phyloP scores from a whole-genome alignment of 2,888 invertebrate genomes.

The Lycocerus yunnanus region DNA sequence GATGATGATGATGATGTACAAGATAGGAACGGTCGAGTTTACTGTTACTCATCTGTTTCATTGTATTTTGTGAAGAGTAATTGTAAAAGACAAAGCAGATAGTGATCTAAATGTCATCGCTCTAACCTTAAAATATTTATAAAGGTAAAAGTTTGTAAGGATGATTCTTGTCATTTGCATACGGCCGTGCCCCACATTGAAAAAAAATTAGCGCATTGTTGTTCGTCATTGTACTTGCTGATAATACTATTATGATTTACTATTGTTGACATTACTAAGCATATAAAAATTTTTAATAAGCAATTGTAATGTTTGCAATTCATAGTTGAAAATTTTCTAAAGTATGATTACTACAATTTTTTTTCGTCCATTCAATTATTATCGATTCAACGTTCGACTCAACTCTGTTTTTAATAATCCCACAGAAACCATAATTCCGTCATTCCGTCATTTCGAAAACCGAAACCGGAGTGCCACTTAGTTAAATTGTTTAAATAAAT shows the following conservation, averaged over 20 bases:
- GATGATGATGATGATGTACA: constrained; percentile 5
- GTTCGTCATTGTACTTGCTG: neutral
- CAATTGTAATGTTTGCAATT: neutral
- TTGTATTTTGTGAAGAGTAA: constrained; percentile 19
- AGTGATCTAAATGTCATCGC: constrained; percentile 34
- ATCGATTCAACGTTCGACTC: neutral
- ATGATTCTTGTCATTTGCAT: constrained; percentile 33
- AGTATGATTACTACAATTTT: neutral
- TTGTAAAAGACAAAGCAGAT: constrained; percentile 28
- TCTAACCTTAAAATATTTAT: constrained; percentile 42
- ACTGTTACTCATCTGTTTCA: constrained; percentile 23
- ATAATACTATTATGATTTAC: neutral
- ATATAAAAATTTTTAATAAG: neutral
- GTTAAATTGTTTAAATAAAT: neutral
- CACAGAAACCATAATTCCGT: neutral
- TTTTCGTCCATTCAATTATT: too few relatives aligned
- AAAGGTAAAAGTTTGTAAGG: constrained; percentile 40
- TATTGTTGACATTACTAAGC: constrained; percentile 1
- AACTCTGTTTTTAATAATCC: neutral
- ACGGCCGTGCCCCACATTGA: constrained; percentile 34
- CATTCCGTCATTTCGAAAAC: neutral
- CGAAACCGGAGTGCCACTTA: neutral
- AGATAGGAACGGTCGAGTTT: constrained; percentile 12
- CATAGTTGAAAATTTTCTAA: neutral
- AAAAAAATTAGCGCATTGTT: constrained; percentile 17